Conservation (phyloP, 1,140 invertebrate species). For the Diorhabda elongata region DNA sequence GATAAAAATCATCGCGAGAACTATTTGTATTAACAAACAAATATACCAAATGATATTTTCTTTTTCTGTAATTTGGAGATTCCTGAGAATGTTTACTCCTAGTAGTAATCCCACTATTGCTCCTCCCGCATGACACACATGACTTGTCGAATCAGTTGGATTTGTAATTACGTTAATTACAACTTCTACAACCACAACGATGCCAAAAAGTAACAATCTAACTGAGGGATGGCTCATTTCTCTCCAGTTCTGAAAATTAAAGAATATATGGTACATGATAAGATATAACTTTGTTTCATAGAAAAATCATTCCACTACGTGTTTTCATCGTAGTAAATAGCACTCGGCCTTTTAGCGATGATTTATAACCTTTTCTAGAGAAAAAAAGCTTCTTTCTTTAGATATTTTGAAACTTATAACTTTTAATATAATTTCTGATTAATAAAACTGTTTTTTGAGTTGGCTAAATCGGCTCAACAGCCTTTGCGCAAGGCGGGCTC, state of each 20-base stretch:
- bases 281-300: too few relatives aligned
- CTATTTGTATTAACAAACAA: slow-evolving; percentile 62
- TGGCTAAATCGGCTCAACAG: too few relatives aligned
- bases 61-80: slow-evolving; percentile 80
- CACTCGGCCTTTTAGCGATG: too few relatives aligned
- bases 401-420: too few relatives aligned
- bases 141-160: slow-evolving; percentile 44
- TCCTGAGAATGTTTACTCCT: slow-evolving; percentile 83
- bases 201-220: slow-evolving; percentile 71
- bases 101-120: slow-evolving; percentile 79
- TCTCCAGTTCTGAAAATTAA: slow-evolving; percentile 71
- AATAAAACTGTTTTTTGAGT: too few relatives aligned
- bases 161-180: slow-evolving; percentile 59
- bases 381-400: too few relatives aligned
- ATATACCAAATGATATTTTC: slow-evolving; percentile 79
- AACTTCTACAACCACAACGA: slow-evolving; percentile 67
- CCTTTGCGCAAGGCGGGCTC: too few relatives aligned
- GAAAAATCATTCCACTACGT: too few relatives aligned
- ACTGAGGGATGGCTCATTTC: slow-evolving; percentile 87
- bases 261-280: too few relatives aligned
- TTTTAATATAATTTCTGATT: too few relatives aligned
- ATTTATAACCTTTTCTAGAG: too few relatives aligned
- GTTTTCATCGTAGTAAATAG: too few relatives aligned
- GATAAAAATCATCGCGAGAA: slow-evolving; percentile 54
- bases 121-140: slow-evolving; percentile 53